phyloP scores from a whole-genome alignment of 2,113 vertebrate species.

The Litocranius walleri region DNA sequence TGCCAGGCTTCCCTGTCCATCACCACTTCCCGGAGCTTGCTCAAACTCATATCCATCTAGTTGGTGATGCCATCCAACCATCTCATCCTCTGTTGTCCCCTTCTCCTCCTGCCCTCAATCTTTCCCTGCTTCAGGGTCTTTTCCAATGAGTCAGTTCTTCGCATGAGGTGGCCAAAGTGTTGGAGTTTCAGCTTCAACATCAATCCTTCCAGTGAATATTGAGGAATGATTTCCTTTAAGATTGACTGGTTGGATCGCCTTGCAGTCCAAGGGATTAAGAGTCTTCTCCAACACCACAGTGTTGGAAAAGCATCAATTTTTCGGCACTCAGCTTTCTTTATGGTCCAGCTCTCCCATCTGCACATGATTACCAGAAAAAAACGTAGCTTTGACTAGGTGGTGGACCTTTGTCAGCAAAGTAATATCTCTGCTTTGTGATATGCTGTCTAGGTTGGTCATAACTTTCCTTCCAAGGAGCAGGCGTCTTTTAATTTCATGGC shows the following conservation, averaged over 20 bases:
- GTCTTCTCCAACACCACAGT: background rate
- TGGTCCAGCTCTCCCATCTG: background rate
- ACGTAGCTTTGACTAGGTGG: background rate
- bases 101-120: background rate
- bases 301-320: background rate
- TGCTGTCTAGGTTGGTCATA: background rate
- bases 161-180: background rate
- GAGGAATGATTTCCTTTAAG: background rate
- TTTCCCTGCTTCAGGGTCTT: background rate
- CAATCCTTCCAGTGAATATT: background rate
- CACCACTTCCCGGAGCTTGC: background rate
- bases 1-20: background rate
- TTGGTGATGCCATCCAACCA: background rate
- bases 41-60: background rate
- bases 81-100: background rate
- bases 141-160: background rate
- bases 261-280: background rate
- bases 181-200: background rate
- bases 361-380: background rate
- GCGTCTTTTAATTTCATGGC: background rate
- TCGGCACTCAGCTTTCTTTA: rapidly evolving
- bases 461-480: background rate
- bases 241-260: background rate
- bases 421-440: background rate
- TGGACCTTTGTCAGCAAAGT: background rate